Evolutionary conservation across 1,140 invertebrate genomes (phyloP), one percentile per base, ranked within the genome.

Genomic region (Drosophila saltans): DNA sequence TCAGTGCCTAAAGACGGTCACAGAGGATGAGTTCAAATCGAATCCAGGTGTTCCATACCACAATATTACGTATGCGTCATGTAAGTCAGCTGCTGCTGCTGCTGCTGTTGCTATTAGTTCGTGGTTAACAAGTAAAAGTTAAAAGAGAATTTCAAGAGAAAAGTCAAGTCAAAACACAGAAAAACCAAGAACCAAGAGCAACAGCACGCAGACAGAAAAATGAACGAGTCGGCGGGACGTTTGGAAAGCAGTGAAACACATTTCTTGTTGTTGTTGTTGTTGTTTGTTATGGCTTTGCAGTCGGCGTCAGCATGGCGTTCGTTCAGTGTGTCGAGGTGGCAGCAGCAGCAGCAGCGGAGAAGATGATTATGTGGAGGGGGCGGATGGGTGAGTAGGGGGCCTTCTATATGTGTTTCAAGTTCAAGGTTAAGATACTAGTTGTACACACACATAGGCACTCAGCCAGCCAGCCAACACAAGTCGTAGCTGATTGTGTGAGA

Each of bases 361-460:
- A 52, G 24, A 52, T 26, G 45, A 52, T 52, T 24, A 7, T 36
- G 16, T 36, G 33, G 4, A 7, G 45, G 45, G 45, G 70, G 61
- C 71, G 72, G 80, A 56, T 75, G 6, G 5, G 5, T 61, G 62
- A 61, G 55, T 43, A 48, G 55, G 40, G 60, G 56, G 45, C 10
- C 48, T 48, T 71, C 65, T 80, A 78, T 91, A 78, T 88, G 78
- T 91, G 69, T 91, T 91, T 91, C 89, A 91, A 91, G 89, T 91
- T 91, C 89, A 91, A 91, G 89, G 89, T 91, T 91, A 91, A 91
- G 89, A 91, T 91, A 89, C 89, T 84, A 91, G 89, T 89, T 89
- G 84, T 88, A n/a, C 16, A 39, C 1, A 57, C 21, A 55, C 30
- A 21, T 55, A 26, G 30, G 3, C 39, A 55, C 7, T 3, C 21